Evolutionary conservation across 2,888 invertebrate genomes (phyloP).

Genomic region (Chaetogeoica ovagalla): DNA sequence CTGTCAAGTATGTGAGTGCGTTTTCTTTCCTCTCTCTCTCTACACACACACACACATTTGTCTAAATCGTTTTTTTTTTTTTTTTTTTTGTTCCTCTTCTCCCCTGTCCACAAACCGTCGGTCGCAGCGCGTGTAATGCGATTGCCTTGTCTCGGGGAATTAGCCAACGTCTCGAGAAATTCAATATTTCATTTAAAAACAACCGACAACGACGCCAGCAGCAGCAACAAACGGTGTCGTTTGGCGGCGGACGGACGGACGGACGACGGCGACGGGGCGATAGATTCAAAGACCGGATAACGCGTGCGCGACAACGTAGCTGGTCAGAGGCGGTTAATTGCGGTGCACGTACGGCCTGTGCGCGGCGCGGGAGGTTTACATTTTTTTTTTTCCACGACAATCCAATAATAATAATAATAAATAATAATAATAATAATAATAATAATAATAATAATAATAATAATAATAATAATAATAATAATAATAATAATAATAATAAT

Average conservation of each 20-base stretch:
- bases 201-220: slow-evolving; percentile 16
- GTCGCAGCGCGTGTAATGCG: slow-evolving; percentile 27
- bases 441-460: not conserved
- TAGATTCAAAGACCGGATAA: slow-evolving; percentile 51
- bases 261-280: slow-evolving; percentile 6
- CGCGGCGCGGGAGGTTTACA: not conserved
- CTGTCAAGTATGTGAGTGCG: slow-evolving; percentile 23
- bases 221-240: not conserved
- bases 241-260: not conserved
- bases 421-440: not conserved
- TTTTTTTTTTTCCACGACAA: slow-evolving; percentile 17
- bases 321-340: not conserved
- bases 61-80: slow-evolving; percentile 30
- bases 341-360: not conserved
- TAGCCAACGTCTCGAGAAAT: slow-evolving; percentile 37
- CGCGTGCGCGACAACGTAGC: not conserved
- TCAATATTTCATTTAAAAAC: slow-evolving; percentile 52
- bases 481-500: not conserved
- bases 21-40: not conserved
- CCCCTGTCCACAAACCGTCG: not conserved
- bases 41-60: slow-evolving; percentile 10
- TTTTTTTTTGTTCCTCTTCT: not conserved
- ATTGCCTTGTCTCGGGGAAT: slow-evolving; percentile 47
- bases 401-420: not conserved
- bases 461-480: too few relatives aligned